Base-by-base conservation (phyloP, 2,113 vertebrate species). In the Cottus gobio region DNA sequence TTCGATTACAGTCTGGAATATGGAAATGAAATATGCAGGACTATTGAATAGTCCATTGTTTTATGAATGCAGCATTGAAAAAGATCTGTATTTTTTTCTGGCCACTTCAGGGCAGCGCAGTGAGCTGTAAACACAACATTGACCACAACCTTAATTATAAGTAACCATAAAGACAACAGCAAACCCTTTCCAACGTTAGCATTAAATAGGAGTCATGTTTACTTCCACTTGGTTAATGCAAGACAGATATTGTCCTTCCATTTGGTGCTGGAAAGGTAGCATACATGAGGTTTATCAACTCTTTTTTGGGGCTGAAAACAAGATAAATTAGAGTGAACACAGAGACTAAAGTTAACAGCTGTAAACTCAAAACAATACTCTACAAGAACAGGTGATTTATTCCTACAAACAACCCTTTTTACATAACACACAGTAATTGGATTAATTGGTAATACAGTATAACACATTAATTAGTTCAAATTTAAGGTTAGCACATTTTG, bases 1-100 rank as follows among this genome's bases (percentile, higher is more conserved):
- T 81, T 83, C 11, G 72, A 56, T 72, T 46, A 56, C 20, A 80
- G 9, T 65, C n/a, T 63, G 12, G 44, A 82, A 62, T 68, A 69
- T 77, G 61, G 46, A 75, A 83, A 80, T 26, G 3, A 63, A 48
- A 81, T 64, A 9, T 26, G 36, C 15, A 28, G 24, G 52, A 70
- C 12, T 37, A 20, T 3, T 52, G 28, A 50, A 24, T 5, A 31
- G 3, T 15, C 7, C 9, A 20, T 42, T 63, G 48, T 22, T 11
- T 71, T 63, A 44, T 36, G 52, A 78, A 63, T 48, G 48, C 22
- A 42, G 24, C 63, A 26, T 18, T 46, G 20, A 80, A 73, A 44
- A 28, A 48, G 3, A 70, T 2, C 34, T n/a, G 4, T 11, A 44
- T 3, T 62, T 28, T 28, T 31, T 64, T 26, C 3, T 13, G 18